Base-by-base conservation (phyloP, 2,797 vertebrate species). In the Dryobates pubescens region DNA sequence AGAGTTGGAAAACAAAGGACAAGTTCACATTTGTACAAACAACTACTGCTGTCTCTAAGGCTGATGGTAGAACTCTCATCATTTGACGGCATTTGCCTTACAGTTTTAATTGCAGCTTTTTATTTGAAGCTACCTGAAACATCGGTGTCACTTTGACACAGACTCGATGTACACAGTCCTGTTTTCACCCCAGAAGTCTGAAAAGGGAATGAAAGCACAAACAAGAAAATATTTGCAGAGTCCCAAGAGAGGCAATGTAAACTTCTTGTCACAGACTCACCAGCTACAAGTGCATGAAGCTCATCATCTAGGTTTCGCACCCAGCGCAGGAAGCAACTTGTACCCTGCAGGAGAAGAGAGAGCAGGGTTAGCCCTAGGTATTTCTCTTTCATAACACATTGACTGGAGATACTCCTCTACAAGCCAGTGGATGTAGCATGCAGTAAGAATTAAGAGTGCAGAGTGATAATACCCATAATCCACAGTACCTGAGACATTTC, bases 311-410 rank as follows among this genome's bases (percentile, higher is more conserved):
- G 96, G 96, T 99, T 99, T 92, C 99, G 98, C 90, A 99, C 80
- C 99, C 99, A 99, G 69, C 99, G 98, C 84, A 99, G 96, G 92
- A 99, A 98, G 95, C 99, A 99, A 97, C 99, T 99, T 9, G 98
- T 98, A 90, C 99, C 99, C 99, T 99, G 93, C 1, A 80, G 58
- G 74, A 63, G 19, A 92, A 83, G 17, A 90, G 73, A 92, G 82
- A 89, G 65, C 32, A 95, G 54, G 92, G 63, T 86, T 36, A 87
- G 81, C 54, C 73, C 84, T 15, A 11, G 38, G 80, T 72, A 65
- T 6, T 86, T 70, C 81, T 87, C 85, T 26, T 75, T 67, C 17
- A 3, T 4, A 72, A 65, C 1, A 1, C 32, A 53, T 0, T 76
- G 27, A 29, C 41, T 58, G 41, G 19, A 64, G 29, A 27, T 24